These are phyloP conservation scores for Crocuta crocuta DNA, from an alignment of 2,113 vertebrate genomes.

Conservation along the genomic window DNA sequence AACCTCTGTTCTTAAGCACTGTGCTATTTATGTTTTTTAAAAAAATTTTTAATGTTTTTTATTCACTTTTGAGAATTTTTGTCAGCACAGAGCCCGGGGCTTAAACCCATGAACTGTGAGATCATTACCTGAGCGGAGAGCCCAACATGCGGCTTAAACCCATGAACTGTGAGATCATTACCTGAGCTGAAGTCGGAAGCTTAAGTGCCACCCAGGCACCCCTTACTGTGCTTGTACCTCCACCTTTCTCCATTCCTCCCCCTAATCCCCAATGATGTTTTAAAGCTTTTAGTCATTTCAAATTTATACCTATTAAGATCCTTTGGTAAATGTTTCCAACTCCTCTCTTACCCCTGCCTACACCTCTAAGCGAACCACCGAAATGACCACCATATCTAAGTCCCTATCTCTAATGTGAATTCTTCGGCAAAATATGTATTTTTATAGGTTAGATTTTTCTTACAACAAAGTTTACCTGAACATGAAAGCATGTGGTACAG, in stretches of 20 bases:
- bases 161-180: too few species aligned
- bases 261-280: background rate
- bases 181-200: too few species aligned
- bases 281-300: conserved; percentile 35
- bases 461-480: background rate
- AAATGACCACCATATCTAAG: conserved; percentile 41
- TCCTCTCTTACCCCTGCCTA: background rate
- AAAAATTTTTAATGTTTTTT: too few species aligned
- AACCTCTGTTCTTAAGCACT: background rate
- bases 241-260: background rate
- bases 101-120: too few species aligned
- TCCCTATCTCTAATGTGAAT: background rate
- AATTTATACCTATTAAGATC: conserved; percentile 20
- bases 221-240: background rate
- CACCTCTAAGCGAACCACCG: background rate
- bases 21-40: too few species aligned
- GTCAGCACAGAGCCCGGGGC: too few species aligned
- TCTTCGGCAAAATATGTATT: conserved; percentile 10
- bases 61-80: too few species aligned
- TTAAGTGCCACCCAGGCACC: too few species aligned
- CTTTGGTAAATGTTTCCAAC: conserved; percentile 17
- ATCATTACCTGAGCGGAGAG: too few species aligned
- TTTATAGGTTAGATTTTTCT: background rate
- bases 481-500: background rate
- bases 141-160: too few species aligned